Percentiles rank a stretch among this genome's conserved stretches.
phyloP scores from a whole-genome alignment of 2,113 vertebrate species.

The Pagrus major region DNA sequence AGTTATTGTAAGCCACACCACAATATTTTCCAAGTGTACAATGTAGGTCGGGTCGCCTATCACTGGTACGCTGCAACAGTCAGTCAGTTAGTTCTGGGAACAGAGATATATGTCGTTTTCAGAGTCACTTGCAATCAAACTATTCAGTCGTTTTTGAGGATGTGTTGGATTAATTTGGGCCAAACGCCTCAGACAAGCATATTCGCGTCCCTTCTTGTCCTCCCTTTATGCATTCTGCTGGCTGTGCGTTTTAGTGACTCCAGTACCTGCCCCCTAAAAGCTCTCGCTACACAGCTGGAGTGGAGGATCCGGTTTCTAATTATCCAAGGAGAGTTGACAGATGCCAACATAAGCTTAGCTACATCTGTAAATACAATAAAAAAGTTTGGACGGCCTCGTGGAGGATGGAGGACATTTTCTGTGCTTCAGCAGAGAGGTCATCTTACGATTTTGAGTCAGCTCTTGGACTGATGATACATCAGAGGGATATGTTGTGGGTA shows the following conservation, averaged over 20 bases:
- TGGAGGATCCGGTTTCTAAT: neutral
- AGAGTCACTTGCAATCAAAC: too few species aligned
- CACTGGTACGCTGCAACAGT: too few species aligned
- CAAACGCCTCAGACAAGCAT: neutral
- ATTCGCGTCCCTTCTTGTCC: neutral
- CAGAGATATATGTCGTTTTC: too few species aligned
- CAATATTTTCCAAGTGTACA: too few species aligned
- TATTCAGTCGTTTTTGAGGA: too few species aligned
- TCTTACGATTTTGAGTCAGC: constrained; percentile 19
- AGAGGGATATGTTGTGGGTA: constrained; percentile 29
- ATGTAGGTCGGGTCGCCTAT: too few species aligned
- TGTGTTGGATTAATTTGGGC: constrained; percentile 19
- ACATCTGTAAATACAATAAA: constrained; percentile 27
- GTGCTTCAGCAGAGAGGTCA: constrained; percentile 21
- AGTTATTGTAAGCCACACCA: too few species aligned
- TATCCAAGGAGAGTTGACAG: constrained; percentile 8
- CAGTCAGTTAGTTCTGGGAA: too few species aligned
- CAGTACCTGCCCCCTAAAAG: neutral
- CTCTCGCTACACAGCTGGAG: constrained; percentile 16
- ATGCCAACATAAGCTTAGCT: constrained; percentile 15
- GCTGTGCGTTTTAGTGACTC: neutral
- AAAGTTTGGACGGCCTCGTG: constrained; percentile 1
- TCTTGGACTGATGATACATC: constrained; percentile 25
- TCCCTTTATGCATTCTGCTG: neutral
- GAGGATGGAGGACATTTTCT: constrained; percentile 15